phyloP scores from a whole-genome alignment of 2,113 vertebrate species.

The Podocnemis expansa region DNA sequence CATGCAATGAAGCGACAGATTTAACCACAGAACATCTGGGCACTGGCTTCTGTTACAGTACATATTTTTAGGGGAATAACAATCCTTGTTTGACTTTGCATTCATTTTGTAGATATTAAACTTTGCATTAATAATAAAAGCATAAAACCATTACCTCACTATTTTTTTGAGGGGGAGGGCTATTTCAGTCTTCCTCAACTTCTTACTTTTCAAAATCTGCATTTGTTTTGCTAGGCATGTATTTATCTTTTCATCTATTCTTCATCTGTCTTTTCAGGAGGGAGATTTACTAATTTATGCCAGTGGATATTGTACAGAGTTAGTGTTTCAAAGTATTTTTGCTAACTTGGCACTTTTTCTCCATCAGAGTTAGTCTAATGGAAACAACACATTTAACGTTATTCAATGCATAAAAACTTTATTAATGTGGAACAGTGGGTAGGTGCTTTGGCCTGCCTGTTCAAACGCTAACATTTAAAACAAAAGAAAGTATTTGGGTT shows the following conservation, averaged over 20 bases:
- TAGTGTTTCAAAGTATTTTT: background rate
- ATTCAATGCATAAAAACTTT: rapidly evolving
- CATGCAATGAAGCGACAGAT: background rate
- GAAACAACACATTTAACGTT: background rate
- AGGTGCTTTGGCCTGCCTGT: background rate
- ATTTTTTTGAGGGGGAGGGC: slow-evolving; percentile 29
- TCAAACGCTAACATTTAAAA: background rate
- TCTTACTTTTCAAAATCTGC: slow-evolving; percentile 26
- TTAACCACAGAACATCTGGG: slow-evolving; percentile 69
- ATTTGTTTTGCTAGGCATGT: slow-evolving; percentile 32
- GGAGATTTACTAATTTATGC: background rate
- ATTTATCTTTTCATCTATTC: slow-evolving; percentile 23
- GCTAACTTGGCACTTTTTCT: slow-evolving; percentile 8
- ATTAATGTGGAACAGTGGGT: rapidly evolving
- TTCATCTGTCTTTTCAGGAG: background rate
- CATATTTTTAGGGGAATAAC: slow-evolving; percentile 58
- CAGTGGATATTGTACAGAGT: background rate
- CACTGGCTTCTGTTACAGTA: slow-evolving; percentile 58
- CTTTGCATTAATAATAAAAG: slow-evolving; percentile 54
- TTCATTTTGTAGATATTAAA: slow-evolving; percentile 56
- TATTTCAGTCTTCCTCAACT: background rate
- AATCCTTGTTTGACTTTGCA: slow-evolving; percentile 40
- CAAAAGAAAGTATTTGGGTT: background rate
- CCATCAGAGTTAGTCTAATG: slow-evolving; percentile 26
- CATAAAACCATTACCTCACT: slow-evolving; percentile 49